These are phyloP conservation scores for Anoplolepis gracilipes DNA, from an alignment of 1,140 invertebrate genomes.

Conservation along the genomic window DNA sequence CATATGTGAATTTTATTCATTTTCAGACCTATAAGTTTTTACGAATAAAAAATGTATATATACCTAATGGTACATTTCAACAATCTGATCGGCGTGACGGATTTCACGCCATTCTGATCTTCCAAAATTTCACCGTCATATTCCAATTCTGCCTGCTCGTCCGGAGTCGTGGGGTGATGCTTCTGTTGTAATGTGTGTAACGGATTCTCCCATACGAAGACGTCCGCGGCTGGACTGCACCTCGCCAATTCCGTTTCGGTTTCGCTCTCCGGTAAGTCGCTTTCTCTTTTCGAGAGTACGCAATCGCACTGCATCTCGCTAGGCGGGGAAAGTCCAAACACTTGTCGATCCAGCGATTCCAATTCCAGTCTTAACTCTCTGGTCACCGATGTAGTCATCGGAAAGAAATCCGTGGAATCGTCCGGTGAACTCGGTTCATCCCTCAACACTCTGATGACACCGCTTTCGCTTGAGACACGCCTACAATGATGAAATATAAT, in stretches of 20 bases:
- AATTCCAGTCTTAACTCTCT: conserved; percentile 92
- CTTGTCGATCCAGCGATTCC: conserved; percentile 92
- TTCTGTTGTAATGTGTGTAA: conserved; percentile 85
- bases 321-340: conserved; percentile 81
- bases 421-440: conserved; percentile 90
- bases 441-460: conserved; percentile 78
- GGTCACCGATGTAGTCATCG: conserved; percentile 94
- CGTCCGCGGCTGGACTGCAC: conserved; percentile 86
- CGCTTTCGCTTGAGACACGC: conserved; percentile 79
- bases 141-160: conserved; percentile 90
- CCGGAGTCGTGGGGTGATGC: conserved; percentile 87
- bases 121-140: conserved; percentile 89
- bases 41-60: background rate
- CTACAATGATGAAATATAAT: conserved; percentile 26
- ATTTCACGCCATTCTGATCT: conserved; percentile 88
- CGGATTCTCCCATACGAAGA: conserved; percentile 93
- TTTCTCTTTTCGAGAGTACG: conserved; percentile 80
- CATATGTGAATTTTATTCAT: background rate
- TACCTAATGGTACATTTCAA: conserved; percentile 82
- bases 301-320: conserved; percentile 81
- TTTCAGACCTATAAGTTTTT: background rate
- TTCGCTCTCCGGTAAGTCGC: conserved; percentile 80
- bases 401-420: conserved; percentile 92
- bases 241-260: conserved; percentile 82
- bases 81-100: conserved; percentile 88